phyloP scores from a whole-genome alignment of 1,140 invertebrate genomes.

The Vanessa atalanta region DNA sequence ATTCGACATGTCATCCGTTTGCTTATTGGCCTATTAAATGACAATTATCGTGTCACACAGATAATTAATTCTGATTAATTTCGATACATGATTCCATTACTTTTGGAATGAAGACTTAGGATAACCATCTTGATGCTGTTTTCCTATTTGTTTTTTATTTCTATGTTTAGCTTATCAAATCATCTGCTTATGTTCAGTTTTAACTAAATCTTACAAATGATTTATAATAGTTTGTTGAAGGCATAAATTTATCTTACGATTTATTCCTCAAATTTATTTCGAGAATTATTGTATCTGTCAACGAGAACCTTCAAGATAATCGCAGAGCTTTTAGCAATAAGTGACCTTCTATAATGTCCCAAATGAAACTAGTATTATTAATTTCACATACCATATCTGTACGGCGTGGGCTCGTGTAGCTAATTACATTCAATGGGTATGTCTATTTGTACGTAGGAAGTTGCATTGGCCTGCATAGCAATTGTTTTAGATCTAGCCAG shows the following conservation, averaged over 20 bases:
- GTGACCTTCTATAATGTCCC: not conserved
- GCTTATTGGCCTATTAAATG: no score
- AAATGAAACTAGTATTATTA: constrained; percentile 37
- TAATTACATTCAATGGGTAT: constrained; percentile 54
- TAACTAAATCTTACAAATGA: no score
- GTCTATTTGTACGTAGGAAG: constrained; percentile 54
- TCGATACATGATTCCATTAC: no score
- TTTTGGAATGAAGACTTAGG: no score
- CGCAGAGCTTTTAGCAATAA: constrained; percentile 10
- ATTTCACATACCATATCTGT: constrained; percentile 61
- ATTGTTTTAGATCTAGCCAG: constrained; percentile 43
- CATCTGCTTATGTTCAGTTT: no score
- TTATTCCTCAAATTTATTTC: not conserved
- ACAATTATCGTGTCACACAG: no score
- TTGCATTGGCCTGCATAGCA: constrained; percentile 65
- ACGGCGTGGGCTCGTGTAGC: constrained; percentile 52
- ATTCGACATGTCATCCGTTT: no score
- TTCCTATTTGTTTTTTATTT: no score
- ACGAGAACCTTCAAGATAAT: constrained; percentile 21
- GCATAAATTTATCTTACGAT: not conserved
- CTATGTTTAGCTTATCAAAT: no score
- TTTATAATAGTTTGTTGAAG: no score
- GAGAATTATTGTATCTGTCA: constrained; percentile 6
- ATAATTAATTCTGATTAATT: no score
- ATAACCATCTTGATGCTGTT: no score